Base-by-base conservation (phyloP, 1,140 invertebrate genomes). In the Penaeus chinensis region DNA sequence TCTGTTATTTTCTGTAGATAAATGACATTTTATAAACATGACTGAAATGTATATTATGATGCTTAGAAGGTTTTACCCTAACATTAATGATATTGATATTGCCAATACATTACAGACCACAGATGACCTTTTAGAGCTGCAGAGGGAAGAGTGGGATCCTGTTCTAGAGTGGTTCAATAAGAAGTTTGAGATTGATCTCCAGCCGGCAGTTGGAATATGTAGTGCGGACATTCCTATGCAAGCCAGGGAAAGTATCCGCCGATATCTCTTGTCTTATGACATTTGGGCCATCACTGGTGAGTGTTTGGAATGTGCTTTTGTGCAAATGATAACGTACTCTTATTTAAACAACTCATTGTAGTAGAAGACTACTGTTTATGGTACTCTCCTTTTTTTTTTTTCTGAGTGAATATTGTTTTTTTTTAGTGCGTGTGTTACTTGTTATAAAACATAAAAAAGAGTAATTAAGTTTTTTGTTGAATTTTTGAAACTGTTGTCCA, bases 151-250 rank as follows among this genome's bases (percentile, higher is more conserved):
- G 91, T 99, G 98, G 98, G 95, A 95, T 91, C 97, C 98, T 32
- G 91, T 99, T 8, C 94, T 99, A 89, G 93, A 96, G 65, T 98
- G 97, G 97, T 97, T 98, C 92, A 95, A 96, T 92, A 93, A 95
- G 91, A 94, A 95, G 89, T 98, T 95, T 93, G 92, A 94, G 90
- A 94, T 97, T 0, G 93, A 95, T 89, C 93, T 98, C 83, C 93
- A 94, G 86, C 94, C 97, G 90, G 95, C 96, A 3, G 92, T 93
- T 87, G 94, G 94, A 89, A 94, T 98, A 89, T 93, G 94, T 32
- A 93, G 94, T 63, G 95, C 95, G 24, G 92, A 93, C 37, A 93
- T 98, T 61, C 93, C 94, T 76, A 90, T 92, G 63, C 92, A 95
- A 90, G 96, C 95, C 60, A 95, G 95, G 93, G 93, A 94, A 76